Evolutionary conservation across 2,113 vertebrate genomes (phyloP).

Genomic region (Barbus barbus): DNA sequence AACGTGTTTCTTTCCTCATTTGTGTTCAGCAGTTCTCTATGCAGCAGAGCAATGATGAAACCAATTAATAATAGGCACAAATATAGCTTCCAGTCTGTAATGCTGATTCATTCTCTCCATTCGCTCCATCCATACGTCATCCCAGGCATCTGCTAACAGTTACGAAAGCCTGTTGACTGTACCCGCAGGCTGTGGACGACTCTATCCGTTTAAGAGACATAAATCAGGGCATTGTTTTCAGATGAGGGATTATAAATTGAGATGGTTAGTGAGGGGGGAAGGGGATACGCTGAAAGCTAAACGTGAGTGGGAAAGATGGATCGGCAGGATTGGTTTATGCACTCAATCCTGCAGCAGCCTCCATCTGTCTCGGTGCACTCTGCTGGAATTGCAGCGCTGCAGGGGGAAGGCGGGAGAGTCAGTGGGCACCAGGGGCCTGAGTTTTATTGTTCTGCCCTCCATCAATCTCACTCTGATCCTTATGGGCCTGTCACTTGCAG

Average conservation of each 20-base stretch:
- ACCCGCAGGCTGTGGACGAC: slow-evolving; percentile 8
- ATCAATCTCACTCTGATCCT: slow-evolving; percentile 53
- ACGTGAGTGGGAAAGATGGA: slow-evolving; percentile 35
- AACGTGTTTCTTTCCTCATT: neutral
- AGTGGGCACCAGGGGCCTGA: slow-evolving; percentile 26
- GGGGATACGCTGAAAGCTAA: slow-evolving; percentile 3
- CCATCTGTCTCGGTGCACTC: slow-evolving; percentile 58
- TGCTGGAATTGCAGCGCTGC: slow-evolving; percentile 47
- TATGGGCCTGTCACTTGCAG: slow-evolving; percentile 25
- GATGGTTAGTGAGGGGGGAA: neutral
- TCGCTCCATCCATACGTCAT: neutral
- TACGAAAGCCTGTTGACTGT: neutral
- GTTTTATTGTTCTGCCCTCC: slow-evolving; percentile 44
- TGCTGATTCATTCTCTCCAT: slow-evolving; percentile 30
- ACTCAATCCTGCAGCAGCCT: slow-evolving; percentile 46
- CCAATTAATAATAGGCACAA: slow-evolving; percentile 2
- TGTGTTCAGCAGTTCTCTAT: neutral
- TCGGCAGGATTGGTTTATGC: slow-evolving; percentile 38
- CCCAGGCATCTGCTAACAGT: slow-evolving; percentile 27
- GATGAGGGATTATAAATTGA: slow-evolving; percentile 52
- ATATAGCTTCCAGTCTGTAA: slow-evolving; percentile 8
- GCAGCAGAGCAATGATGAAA: neutral
- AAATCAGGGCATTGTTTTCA: slow-evolving; percentile 51
- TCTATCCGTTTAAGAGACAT: slow-evolving; percentile 43
- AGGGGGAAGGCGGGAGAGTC: slow-evolving; percentile 17